These are phyloP conservation scores for Xyrichtys novacula DNA, from an alignment of 2,797 vertebrate species.

Conservation along the genomic window DNA sequence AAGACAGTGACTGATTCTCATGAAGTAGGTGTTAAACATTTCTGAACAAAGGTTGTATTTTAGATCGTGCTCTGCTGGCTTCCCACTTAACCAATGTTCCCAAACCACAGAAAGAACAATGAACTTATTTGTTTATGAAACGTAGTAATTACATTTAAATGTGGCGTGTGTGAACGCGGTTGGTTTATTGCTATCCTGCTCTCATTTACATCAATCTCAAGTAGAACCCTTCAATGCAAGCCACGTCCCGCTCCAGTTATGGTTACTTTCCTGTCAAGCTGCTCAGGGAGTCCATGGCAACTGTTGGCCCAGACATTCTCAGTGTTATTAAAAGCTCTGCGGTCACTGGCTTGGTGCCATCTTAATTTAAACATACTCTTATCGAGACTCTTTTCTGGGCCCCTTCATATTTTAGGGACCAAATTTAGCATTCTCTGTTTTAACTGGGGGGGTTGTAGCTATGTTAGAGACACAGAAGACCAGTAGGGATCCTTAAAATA, in stretches of 20 bases:
- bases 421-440: constrained; percentile 21
- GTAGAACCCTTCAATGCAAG: constrained; percentile 18
- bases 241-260: constrained; percentile 34
- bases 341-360: constrained; percentile 70
- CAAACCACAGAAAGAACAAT: constrained; percentile 48
- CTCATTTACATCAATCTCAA: constrained; percentile 34
- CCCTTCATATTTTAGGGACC: constrained; percentile 38
- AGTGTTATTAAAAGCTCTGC: constrained; percentile 75
- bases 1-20: constrained; percentile 25
- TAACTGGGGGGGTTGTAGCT: constrained; percentile 2
- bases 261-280: constrained; percentile 38
- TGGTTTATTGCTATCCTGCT: constrained; percentile 27
- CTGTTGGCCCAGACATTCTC: constrained; percentile 76
- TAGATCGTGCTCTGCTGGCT: constrained; percentile 24
- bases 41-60: constrained; percentile 43
- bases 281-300: constrained; percentile 68
- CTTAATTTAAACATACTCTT: constrained; percentile 72
- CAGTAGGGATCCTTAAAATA: not conserved
- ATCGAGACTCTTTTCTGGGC: constrained; percentile 49
- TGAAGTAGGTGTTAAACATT: constrained; percentile 38
- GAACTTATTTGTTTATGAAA: constrained; percentile 34
- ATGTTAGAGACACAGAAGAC: constrained; percentile 3
- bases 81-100: constrained; percentile 55
- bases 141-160: not conserved
- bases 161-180: constrained; percentile 1